Conservation (phyloP, 1,140 invertebrate genomes). For the Drosophila pseudoananassae region DNA sequence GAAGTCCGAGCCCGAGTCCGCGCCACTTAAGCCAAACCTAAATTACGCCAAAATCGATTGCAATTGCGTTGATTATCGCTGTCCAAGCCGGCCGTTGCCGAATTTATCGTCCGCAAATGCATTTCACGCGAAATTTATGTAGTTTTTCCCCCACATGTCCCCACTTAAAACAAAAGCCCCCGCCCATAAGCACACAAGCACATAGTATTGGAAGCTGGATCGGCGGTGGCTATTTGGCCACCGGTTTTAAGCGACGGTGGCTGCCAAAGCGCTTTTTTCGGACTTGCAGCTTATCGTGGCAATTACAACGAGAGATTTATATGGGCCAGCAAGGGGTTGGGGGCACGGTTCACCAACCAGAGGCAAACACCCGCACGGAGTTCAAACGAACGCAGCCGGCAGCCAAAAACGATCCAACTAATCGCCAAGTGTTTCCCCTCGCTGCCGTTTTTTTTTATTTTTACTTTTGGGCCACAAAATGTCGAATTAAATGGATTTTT, state of each 20-base stretch:
- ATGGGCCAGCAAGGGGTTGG: conserved; percentile 41
- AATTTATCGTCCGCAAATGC: conserved; percentile 78
- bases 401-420: conserved; percentile 69
- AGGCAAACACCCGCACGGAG: conserved; percentile 66
- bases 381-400: conserved; percentile 75
- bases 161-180: conserved; percentile 17
- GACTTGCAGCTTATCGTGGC: conserved; percentile 66
- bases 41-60: conserved; percentile 81
- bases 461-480: conserved; percentile 71
- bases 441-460: conserved; percentile 11
- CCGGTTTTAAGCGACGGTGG: conserved; percentile 71
- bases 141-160: conserved; percentile 39
- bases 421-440: conserved; percentile 69
- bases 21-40: conserved; percentile 76
- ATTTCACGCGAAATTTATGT: conserved; percentile 82
- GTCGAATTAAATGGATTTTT: conserved; percentile 82
- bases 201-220: conserved; percentile 37
- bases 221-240: conserved; percentile 55
- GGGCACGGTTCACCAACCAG: conserved; percentile 15
- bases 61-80: conserved; percentile 81
- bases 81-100: conserved; percentile 60
- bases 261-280: conserved; percentile 43
- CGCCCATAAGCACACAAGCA: conserved; percentile 27
- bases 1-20: neutral
- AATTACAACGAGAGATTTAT: conserved; percentile 80